Percentiles rank a stretch among this genome's conserved stretches.
phyloP scores from a whole-genome alignment of 2,888 invertebrate species.

The Imbricaverruca yamaguchii region DNA sequence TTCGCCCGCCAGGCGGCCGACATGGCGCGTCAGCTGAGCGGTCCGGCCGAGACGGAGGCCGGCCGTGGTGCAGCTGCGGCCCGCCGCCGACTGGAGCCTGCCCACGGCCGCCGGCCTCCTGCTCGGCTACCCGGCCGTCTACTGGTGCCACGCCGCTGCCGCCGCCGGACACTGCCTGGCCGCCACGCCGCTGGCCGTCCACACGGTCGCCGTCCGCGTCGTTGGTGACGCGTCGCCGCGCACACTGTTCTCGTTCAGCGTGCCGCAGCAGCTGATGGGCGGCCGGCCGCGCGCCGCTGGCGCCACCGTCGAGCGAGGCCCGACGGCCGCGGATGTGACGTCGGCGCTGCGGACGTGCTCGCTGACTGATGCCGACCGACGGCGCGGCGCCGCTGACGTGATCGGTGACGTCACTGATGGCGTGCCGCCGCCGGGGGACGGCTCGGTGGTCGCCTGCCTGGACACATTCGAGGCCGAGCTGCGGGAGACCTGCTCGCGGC shows the following conservation, averaged over 20 bases:
- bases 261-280: not conserved
- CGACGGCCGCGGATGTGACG: no score
- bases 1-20: constrained; percentile 4
- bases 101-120: constrained; percentile 38
- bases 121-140: constrained; percentile 40
- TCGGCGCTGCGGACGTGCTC: no score
- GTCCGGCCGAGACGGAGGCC: not conserved
- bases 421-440: no score
- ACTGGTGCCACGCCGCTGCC: constrained; percentile 34
- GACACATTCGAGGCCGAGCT: not conserved
- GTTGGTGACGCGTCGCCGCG: not conserved
- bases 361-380: no score
- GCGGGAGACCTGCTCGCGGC: not conserved
- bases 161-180: constrained; percentile 18
- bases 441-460: not conserved
- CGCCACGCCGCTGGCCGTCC: constrained; percentile 14
- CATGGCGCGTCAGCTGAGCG: constrained; percentile 28
- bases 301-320: no score
- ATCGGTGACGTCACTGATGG: no score
- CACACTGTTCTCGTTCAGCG: not conserved
- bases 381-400: no score
- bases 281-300: no score
- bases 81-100: constrained; percentile 35
- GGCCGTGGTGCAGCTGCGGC: constrained; percentile 15
- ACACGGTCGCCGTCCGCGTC: not conserved